Conservation (phyloP, 2,888 invertebrate genomes). For the Melolontha melolontha region DNA sequence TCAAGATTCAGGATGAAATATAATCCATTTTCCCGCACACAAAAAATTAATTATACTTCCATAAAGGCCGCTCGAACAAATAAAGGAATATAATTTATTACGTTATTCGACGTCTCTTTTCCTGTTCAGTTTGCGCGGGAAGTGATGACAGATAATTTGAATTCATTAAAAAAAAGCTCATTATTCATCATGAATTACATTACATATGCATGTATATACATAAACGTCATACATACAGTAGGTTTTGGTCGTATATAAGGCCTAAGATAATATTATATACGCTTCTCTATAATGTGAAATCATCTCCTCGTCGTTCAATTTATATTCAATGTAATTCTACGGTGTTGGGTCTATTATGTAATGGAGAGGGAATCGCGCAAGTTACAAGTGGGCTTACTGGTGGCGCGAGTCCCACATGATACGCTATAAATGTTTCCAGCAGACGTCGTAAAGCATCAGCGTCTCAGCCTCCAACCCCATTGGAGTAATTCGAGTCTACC, state of each 20-base stretch:
- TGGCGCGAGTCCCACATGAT: slow-evolving; percentile 41
- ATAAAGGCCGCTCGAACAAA: slow-evolving; percentile 34
- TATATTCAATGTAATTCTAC: slow-evolving; percentile 37
- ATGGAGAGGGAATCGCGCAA: slow-evolving; percentile 32
- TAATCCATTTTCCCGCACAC: slow-evolving; percentile 35
- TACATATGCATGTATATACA: neutral
- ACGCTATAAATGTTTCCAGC: slow-evolving; percentile 41
- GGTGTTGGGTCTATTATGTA: slow-evolving; percentile 35
- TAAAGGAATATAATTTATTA: slow-evolving; percentile 36
- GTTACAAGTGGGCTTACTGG: slow-evolving; percentile 26
- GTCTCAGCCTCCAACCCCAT: slow-evolving; percentile 35
- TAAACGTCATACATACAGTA: neutral
- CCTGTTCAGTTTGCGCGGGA: slow-evolving; percentile 12
- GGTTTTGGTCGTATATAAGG: neutral
- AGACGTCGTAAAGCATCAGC: slow-evolving; percentile 44
- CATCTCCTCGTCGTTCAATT: slow-evolving; percentile 28
- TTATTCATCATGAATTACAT: slow-evolving; percentile 28
- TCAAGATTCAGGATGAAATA: slow-evolving; percentile 36
- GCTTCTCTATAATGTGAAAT: slow-evolving; percentile 16
- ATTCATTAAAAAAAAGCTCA: slow-evolving; percentile 29
- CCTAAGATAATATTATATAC: no score
- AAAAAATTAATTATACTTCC: slow-evolving; percentile 39
- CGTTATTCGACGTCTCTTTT: slow-evolving; percentile 29
- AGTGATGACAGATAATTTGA: slow-evolving; percentile 34
- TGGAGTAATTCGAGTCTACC: slow-evolving; percentile 40